Conservation (phyloP, 1,140 invertebrate species). For the Akabosia matsudoensis region DNA sequence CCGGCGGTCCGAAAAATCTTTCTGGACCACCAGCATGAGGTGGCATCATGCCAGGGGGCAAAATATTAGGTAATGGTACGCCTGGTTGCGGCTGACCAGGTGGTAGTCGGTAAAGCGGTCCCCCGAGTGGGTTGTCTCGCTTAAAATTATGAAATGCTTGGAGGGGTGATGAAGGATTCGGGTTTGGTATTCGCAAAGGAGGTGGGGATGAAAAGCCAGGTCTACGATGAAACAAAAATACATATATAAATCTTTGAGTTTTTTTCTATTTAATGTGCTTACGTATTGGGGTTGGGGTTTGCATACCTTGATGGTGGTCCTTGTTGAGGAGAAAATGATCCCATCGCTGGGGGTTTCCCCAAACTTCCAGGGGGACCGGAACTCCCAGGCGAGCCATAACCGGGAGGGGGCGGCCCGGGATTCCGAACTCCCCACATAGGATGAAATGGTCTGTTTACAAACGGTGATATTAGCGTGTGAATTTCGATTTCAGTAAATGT, state of each 20-base stretch:
- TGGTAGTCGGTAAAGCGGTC: neutral
- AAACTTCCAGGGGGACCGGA: neutral
- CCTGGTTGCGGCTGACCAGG: neutral
- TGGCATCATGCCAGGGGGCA: slow-evolving; percentile 26
- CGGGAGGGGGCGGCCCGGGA: slow-evolving; percentile 32
- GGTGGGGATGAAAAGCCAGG: slow-evolving; percentile 37
- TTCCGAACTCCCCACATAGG: slow-evolving; percentile 33
- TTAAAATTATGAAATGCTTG: slow-evolving; percentile 45
- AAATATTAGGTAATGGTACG: neutral
- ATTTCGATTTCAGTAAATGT: neutral
- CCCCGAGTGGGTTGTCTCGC: slow-evolving; percentile 18
- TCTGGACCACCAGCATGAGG: slow-evolving; percentile 22
- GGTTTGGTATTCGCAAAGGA: slow-evolving; percentile 41
- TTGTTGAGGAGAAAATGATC: slow-evolving; percentile 33
- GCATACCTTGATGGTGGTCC: slow-evolving; percentile 31
- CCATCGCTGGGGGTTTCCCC: slow-evolving; percentile 43
- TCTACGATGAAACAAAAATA: neutral
- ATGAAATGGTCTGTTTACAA: slow-evolving; percentile 39
- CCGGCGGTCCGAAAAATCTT: slow-evolving; percentile 32
- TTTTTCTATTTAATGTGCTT: neutral
- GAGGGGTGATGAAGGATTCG: slow-evolving; percentile 32
- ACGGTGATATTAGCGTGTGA: neutral
- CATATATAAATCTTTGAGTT: neutral
- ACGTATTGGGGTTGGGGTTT: neutral
- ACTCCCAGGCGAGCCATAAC: neutral